phyloP scores from a whole-genome alignment of 2,797 vertebrate species.

The Danio jaintianensis region DNA sequence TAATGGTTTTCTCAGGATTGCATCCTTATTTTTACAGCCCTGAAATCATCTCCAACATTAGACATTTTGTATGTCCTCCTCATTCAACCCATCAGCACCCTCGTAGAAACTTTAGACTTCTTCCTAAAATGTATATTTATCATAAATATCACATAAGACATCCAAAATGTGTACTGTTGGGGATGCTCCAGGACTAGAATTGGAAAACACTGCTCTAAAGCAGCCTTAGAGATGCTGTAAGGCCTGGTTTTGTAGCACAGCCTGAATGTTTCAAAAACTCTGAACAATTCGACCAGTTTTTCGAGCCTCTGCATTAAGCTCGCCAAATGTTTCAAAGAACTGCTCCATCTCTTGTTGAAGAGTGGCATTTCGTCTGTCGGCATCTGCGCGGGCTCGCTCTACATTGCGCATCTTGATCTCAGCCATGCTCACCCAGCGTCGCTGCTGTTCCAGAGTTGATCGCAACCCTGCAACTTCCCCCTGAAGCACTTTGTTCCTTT shows the following conservation, averaged over 20 bases:
- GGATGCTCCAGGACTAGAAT: not conserved
- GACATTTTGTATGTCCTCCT: not conserved
- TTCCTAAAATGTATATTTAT: not conserved
- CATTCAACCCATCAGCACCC: not conserved
- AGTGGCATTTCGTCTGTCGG: slow-evolving; percentile 74
- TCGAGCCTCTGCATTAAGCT: slow-evolving; percentile 79
- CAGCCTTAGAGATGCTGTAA: not conserved
- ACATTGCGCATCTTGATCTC: slow-evolving; percentile 80
- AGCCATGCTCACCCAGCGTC: slow-evolving; percentile 68
- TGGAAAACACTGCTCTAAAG: not conserved
- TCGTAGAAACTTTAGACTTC: not conserved
- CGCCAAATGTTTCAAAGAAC: slow-evolving; percentile 80
- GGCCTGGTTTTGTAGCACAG: not conserved
- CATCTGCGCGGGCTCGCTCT: slow-evolving; percentile 77
- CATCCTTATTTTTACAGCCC: slow-evolving; percentile 6
- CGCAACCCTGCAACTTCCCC: slow-evolving; percentile 71
- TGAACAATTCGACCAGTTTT: slow-evolving; percentile 80
- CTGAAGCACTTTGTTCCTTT: slow-evolving; percentile 76
- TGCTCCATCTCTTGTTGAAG: slow-evolving; percentile 82
- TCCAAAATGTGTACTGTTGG: not conserved
- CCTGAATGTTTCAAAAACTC: slow-evolving; percentile 72
- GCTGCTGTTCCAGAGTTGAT: slow-evolving; percentile 79
- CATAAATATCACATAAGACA: slow-evolving; percentile 25
- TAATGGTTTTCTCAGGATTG: not conserved
- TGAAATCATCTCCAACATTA: not conserved